A percentile compares a stretch with the other conserved stretches of the same genome.
phyloP scores from a whole-genome alignment of 1,140 invertebrate genomes.

The Heliconius nattereri region DNA sequence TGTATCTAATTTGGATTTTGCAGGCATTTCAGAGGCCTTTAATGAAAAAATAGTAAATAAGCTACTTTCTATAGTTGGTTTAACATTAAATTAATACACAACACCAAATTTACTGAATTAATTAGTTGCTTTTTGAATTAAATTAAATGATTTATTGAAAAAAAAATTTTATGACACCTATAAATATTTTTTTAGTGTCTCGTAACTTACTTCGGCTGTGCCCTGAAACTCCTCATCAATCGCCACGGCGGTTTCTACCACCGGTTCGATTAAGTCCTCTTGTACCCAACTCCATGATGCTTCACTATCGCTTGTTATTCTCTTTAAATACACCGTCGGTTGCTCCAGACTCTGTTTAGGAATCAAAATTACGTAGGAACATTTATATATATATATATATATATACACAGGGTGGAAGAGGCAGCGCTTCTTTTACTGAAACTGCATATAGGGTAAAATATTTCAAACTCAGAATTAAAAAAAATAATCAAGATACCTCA shows the following conservation, averaged over 20 bases:
- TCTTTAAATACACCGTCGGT: slow-evolving; percentile 48
- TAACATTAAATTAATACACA: background rate
- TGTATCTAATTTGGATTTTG: background rate
- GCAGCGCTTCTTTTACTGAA: too few relatives aligned
- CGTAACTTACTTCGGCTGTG: background rate
- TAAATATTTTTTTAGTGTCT: background rate
- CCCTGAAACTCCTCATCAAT: slow-evolving; percentile 46
- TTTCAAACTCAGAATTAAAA: too few relatives aligned
- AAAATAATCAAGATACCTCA: too few relatives aligned
- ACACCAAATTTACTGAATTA: too few relatives aligned
- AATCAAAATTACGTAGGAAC: background rate
- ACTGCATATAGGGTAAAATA: too few relatives aligned
- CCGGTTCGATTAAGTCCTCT: slow-evolving; percentile 39
- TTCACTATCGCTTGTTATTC: slow-evolving; percentile 32
- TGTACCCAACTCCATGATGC: slow-evolving; percentile 54
- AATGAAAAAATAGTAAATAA: background rate
- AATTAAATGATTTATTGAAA: background rate
- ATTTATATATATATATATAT: too few relatives aligned
- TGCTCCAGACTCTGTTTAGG: slow-evolving; percentile 42
- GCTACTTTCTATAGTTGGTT: too few relatives aligned
- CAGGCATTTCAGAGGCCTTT: background rate
- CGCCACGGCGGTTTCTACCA: slow-evolving; percentile 40
- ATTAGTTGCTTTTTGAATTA: too few relatives aligned
- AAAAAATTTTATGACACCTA: background rate
- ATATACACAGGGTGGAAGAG: too few relatives aligned